Conservation (phyloP, 2,888 invertebrate genomes). For the Sinelater perroti region DNA sequence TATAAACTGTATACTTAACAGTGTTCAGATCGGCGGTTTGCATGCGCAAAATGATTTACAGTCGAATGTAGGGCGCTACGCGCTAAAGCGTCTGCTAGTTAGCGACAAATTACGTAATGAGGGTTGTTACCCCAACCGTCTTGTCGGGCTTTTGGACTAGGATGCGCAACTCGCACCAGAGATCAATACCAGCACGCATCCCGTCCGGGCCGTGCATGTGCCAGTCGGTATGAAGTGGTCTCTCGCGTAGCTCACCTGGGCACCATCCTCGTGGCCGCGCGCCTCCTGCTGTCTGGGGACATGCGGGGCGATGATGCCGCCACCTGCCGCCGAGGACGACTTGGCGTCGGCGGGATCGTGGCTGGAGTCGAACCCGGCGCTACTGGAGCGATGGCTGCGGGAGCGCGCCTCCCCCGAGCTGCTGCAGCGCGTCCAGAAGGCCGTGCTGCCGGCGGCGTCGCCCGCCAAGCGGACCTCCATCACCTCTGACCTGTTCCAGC, state of each 20-base stretch:
- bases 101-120: slow-evolving; percentile 47
- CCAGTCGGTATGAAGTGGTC: slow-evolving; percentile 48
- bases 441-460: slow-evolving; percentile 50
- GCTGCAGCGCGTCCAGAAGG: slow-evolving; percentile 54
- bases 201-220: slow-evolving; percentile 41
- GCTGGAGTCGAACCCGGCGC: slow-evolving; percentile 71
- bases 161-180: slow-evolving; percentile 43
- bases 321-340: slow-evolving; percentile 57
- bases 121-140: slow-evolving; percentile 48
- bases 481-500: slow-evolving; percentile 76
- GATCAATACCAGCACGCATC: slow-evolving; percentile 58
- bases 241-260: slow-evolving; percentile 48
- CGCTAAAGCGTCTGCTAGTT: slow-evolving; percentile 42
- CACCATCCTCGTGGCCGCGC: slow-evolving; percentile 53
- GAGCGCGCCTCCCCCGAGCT: slow-evolving; percentile 74
- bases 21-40: too few species aligned
- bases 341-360: slow-evolving; percentile 56
- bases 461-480: slow-evolving; percentile 54
- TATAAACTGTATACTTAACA: too few species aligned
- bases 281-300: slow-evolving; percentile 45
- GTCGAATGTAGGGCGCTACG: slow-evolving; percentile 36
- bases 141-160: slow-evolving; percentile 39
- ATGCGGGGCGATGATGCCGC: slow-evolving; percentile 58
- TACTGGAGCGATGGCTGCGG: slow-evolving; percentile 79
- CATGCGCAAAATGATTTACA: slow-evolving; percentile 29